Conservation (phyloP, 2,797 vertebrate genomes). For the Pangasius macronema region DNA sequence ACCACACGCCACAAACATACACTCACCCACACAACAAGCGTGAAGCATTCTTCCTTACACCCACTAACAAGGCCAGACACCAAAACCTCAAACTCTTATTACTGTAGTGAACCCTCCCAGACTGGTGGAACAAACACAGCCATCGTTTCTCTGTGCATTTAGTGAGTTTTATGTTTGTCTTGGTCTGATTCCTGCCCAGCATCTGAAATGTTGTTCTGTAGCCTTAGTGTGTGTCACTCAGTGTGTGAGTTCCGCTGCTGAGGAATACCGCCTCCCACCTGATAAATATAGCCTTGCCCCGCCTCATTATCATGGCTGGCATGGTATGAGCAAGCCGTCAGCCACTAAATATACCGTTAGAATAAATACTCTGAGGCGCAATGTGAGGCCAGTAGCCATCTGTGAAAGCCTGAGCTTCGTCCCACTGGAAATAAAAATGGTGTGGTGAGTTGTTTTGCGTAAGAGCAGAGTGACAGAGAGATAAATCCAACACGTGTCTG, state of each 20-base stretch:
- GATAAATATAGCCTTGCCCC: slow-evolving; percentile 76
- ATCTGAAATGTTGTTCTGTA: slow-evolving; percentile 32
- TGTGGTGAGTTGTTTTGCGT: slow-evolving; percentile 51
- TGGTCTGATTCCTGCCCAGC: slow-evolving; percentile 20
- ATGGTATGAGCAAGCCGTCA: slow-evolving; percentile 72
- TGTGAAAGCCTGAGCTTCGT: slow-evolving; percentile 58
- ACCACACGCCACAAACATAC: slow-evolving; percentile 36
- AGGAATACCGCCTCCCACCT: slow-evolving; percentile 68
- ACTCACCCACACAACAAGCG: slow-evolving; percentile 29
- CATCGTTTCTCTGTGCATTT: slow-evolving; percentile 5
- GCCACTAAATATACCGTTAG: slow-evolving; percentile 74
- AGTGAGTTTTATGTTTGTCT: slow-evolving; percentile 25
- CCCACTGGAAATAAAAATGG: slow-evolving; percentile 50
- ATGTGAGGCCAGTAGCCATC: slow-evolving; percentile 37
- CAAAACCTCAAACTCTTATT: slow-evolving; percentile 54
- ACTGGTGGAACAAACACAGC: slow-evolving; percentile 26
- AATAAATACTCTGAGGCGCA: slow-evolving; percentile 64
- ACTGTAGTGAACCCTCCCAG: slow-evolving; percentile 43
- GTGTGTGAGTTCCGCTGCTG: slow-evolving; percentile 58
- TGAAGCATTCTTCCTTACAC: slow-evolving; percentile 49
- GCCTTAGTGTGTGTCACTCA: slow-evolving; percentile 62
- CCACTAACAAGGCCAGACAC: slow-evolving; percentile 49
- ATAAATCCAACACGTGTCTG: slow-evolving; percentile 41
- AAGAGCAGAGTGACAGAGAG: slow-evolving; percentile 52
- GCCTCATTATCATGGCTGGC: slow-evolving; percentile 80